Evolutionary conservation across 1,140 invertebrate species (phyloP), one percentile per base, ranked within the genome.

Genomic region (Camponotus vicinus): DNA sequence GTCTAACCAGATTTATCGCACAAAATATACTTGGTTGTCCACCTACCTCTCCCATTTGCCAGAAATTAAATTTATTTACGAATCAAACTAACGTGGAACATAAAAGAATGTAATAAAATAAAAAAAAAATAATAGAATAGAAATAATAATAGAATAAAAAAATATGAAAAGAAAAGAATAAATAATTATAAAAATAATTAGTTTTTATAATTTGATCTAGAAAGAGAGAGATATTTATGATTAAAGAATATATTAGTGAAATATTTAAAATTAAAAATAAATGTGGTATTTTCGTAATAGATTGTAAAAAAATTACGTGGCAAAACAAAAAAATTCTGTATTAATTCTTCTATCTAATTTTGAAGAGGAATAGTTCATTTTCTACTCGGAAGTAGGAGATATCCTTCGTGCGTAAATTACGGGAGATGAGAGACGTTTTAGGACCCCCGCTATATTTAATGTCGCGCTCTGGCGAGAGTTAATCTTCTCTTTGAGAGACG

Each of bases 401-500:
- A 11, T 79, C 18, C 49, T 13, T 73, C 27, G n/a, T 27, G 40
- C n/a, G 37, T 73, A 61, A 61, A 75, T 82, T 82, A 61, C 52
- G 59, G 3, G 37, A 61, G 69, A 21, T 11, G 27, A 6, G 52
- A 59, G 77, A 21, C 45, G 49, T 83, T 45, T 83, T 27, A 64
- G 8, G 11, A 55, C 21, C 42, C 37, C 3, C 40, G 79, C 69
- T 75, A 61, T 75, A 83, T 83, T 83, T 83, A 73, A 73, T 55
- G 21, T 49, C 49, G 52, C 49, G 15, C 49, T 18, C 15, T 52
- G 49, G 15, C 21, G 55, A 75, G 27, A 69, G 27, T 86, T 88
- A 88, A 90, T 92, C 80, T 89, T 88, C 83, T 63, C 69, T 89
- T 90, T 88, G 89, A 89, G 90, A 92, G 79, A 89, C 67, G 88